Evolutionary conservation across 2,113 vertebrate species (phyloP), one percentile per base, ranked within the genome.

Genomic region (Poeciliopsis prolifica): DNA sequence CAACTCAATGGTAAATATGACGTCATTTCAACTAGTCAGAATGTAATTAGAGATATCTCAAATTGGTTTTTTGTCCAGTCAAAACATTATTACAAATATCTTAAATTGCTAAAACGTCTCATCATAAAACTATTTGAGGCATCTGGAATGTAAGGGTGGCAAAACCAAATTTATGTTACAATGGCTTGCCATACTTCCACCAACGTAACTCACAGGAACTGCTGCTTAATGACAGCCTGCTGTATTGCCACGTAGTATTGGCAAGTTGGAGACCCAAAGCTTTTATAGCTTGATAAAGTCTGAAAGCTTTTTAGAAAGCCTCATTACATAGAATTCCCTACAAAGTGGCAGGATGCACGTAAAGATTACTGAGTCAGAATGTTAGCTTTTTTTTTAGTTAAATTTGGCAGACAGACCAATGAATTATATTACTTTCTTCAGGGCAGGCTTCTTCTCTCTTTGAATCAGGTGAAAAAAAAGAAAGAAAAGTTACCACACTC

Each of bases 281-380:
- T 93, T 94, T 94, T 95, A 95, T 88, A 88, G 87, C 88, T 91
- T 95, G 91, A 95, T 95, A 92, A 93, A 94, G 92, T 92, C 93
- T 95, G 92, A 95, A 95, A 95, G 93, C 93, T 88, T 94, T 87
- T 95, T 91, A 90, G 84, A 83, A 74, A 61, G 61, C 74, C 92
- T 93, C 90, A 94, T 94, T 94, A 94, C 75, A 44, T 31, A 54
- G 78, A 86, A 86, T 89, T 88, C 85, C 89, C 86, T 74, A 86
- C 83, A 92, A 92, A 92, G 87, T 89, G 90, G 81, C 64, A 73
- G 65, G 69, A 24, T 66, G 73, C 51, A 48, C 74, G 66, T 68
- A 68, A 62, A 82, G 73, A 58, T 33, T 37, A 80, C 79, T 75
- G 76, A 31, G 70, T 78, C 65, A 29, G 68, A 42, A 79, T 74